phyloP scores from a whole-genome alignment of 2,797 vertebrate species.

The Momotus momota region DNA sequence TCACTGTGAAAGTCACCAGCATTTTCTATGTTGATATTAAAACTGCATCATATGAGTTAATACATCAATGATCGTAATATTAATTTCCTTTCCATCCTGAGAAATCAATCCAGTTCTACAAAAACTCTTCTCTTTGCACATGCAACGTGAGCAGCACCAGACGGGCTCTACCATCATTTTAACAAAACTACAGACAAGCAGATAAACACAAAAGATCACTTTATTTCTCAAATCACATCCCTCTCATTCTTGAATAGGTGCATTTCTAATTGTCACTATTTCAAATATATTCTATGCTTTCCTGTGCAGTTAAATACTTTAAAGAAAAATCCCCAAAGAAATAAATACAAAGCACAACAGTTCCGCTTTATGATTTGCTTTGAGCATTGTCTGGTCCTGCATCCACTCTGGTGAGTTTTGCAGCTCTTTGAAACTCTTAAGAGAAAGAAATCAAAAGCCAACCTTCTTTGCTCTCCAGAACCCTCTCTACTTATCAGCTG shows the following conservation, averaged over 20 bases:
- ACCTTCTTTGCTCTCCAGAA: neutral
- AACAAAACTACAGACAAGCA: constrained; percentile 9
- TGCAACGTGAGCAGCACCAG: neutral
- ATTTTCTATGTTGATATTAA: neutral
- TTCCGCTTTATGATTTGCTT: constrained; percentile 16
- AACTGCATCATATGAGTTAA: neutral
- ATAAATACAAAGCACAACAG: constrained; percentile 51
- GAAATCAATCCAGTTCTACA: neutral
- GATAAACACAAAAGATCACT: constrained; percentile 41
- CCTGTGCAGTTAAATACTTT: constrained; percentile 39
- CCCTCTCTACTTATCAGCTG: neutral
- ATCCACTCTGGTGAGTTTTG: neutral
- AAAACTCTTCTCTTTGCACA: neutral
- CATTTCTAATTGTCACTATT: neutral
- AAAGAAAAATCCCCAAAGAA: constrained; percentile 31
- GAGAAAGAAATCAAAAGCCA: neutral
- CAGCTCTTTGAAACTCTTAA: neutral
- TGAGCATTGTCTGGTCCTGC: constrained; percentile 39
- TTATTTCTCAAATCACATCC: constrained; percentile 52
- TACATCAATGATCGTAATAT: neutral
- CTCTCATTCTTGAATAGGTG: constrained; percentile 17
- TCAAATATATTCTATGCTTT: constrained; percentile 12
- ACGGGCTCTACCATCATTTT: neutral
- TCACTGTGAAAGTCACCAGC: neutral
- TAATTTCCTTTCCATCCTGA: neutral